Base-by-base conservation (phyloP, 1,140 invertebrate species). In the Drosophila bifasciata region DNA sequence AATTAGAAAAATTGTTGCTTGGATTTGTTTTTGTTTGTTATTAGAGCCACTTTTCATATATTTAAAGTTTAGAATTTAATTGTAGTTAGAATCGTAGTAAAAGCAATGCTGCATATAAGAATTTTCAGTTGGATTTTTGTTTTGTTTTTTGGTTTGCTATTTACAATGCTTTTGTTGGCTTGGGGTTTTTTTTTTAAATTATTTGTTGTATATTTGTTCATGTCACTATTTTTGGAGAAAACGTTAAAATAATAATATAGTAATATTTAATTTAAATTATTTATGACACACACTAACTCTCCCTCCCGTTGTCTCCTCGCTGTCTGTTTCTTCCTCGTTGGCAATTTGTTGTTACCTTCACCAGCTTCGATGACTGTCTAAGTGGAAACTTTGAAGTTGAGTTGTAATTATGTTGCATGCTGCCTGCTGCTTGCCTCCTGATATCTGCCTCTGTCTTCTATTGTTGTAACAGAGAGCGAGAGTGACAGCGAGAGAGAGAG, bases 401-500 rank as follows among this genome's bases (percentile, higher is more conserved):
- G 56, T 46, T 71, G 57, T 80, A 85, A 81, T 85, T 85, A 85
- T 85, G 81, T 77, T 85, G 79, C 77, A 80, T 52, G 68, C 68
- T 74, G 70, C 36, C 48, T 40, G 32, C 25, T 28, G 25, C 25
- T 8, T 28, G 28, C 28, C 28, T 28, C 28, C 28, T 28, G 28
- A 9, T 28, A 8, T 28, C 28, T 28, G 2, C 28, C 25, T 25
- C 6, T 48, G 46, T 21, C 63, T 32, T 41, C 49, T 51, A 53
- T 61, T 71, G 67, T 72, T 61, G 69, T 70, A 71, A 36, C 56
- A 44, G 3, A 28, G 5, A 41, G 45, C 16, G 39, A 51, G 16
- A 23, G 50, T 23, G 21, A 44, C 39, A 13, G 49, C 17, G 9
- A 45, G 40, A n/a, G 16, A 36, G 48, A 40, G 44, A 48, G n/a